phyloP scores from a whole-genome alignment of 2,113 vertebrate species.

The Opisthocomus hoazin region DNA sequence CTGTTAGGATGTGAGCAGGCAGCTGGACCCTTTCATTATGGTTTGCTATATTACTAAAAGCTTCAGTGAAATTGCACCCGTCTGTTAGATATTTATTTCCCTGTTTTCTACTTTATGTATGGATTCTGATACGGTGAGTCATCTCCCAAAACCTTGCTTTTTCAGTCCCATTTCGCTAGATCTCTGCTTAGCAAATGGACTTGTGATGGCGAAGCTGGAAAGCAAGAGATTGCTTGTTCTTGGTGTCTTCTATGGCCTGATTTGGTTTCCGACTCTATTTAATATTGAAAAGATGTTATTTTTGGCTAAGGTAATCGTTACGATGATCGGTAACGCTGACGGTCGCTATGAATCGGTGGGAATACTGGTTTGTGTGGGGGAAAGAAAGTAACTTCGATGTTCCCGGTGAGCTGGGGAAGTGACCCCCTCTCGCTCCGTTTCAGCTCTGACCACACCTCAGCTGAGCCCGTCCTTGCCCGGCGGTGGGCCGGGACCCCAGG shows the following conservation, averaged over 20 bases:
- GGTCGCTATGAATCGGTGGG: background rate
- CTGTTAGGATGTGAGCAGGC: background rate
- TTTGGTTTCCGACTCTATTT: background rate
- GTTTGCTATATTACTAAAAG: background rate
- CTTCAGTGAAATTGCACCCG: background rate
- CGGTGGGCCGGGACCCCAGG: fast-evolving
- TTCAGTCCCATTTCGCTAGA: background rate
- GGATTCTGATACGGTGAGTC: background rate
- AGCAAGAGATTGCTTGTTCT: background rate
- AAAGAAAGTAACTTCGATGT: background rate
- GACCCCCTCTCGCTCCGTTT: background rate
- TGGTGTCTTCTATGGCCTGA: no score
- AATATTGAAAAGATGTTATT: background rate
- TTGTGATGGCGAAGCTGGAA: background rate
- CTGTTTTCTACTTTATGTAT: background rate
- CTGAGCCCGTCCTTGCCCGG: fast-evolving
- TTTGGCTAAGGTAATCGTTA: background rate
- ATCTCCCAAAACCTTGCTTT: background rate
- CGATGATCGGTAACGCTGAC: fast-evolving
- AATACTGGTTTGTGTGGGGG: background rate
- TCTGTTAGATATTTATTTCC: background rate
- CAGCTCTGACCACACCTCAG: background rate
- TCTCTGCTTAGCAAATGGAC: background rate
- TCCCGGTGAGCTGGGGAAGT: background rate
- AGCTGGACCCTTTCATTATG: background rate